Percentiles rank a stretch among this genome's conserved stretches.
These are phyloP conservation scores for Capitulum mitella DNA, from an alignment of 2,888 invertebrate species.

Conservation along the genomic window DNA sequence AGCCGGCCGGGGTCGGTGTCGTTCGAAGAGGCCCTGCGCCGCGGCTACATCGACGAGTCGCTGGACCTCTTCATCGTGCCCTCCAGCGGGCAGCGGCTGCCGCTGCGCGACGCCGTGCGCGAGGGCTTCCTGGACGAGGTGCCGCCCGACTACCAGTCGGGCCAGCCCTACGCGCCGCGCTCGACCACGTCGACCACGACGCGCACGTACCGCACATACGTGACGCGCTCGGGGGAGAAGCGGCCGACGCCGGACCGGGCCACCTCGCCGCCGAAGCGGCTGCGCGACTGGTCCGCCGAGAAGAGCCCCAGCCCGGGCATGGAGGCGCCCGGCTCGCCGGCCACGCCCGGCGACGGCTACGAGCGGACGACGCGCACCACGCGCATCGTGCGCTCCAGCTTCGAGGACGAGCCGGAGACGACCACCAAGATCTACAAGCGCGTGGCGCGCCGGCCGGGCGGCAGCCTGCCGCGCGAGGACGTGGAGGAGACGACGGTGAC, in stretches of 20 bases:
- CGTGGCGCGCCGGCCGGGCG: slow-evolving; percentile 1
- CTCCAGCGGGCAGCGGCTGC: slow-evolving; percentile 43
- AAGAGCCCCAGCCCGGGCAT: not conserved
- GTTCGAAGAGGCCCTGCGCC: slow-evolving; percentile 67
- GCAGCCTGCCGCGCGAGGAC: not conserved
- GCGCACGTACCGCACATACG: slow-evolving; percentile 14
- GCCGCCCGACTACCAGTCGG: slow-evolving; percentile 32
- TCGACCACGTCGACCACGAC: slow-evolving; percentile 26
- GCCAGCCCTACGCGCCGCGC: not conserved
- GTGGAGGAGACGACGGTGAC: slow-evolving; percentile 12
- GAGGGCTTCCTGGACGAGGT: slow-evolving; percentile 43
- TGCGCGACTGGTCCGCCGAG: not conserved
- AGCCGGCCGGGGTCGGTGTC: slow-evolving; percentile 55
- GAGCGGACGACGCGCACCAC: not conserved
- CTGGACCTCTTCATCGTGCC: slow-evolving; percentile 60
- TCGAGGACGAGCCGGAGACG: not conserved
- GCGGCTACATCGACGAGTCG: slow-evolving; percentile 70
- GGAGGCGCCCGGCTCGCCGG: slow-evolving; percentile 5
- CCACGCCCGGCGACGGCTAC: not conserved
- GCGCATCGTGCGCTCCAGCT: not conserved
- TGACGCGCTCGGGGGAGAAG: slow-evolving; percentile 24
- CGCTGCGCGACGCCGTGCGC: slow-evolving; percentile 48
- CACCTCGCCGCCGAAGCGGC: not conserved
- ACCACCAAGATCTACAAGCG: slow-evolving; percentile 18
- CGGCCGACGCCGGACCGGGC: not conserved